Conservation (phyloP, 2,888 invertebrate genomes). For the Ptilodon capucinus region DNA sequence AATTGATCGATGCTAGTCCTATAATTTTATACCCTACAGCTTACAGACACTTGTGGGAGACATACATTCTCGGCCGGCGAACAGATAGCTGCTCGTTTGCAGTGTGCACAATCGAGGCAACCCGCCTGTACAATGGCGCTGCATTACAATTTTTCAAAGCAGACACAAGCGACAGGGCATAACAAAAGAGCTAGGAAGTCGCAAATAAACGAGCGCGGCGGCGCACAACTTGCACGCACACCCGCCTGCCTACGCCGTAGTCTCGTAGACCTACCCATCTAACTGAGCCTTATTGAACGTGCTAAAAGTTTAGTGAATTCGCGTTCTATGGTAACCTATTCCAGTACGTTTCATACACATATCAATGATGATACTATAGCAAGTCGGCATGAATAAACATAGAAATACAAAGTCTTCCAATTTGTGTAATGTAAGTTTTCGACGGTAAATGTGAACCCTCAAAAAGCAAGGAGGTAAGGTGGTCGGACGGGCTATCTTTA, state of each 20-base stretch:
- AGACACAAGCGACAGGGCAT: constrained; percentile 75
- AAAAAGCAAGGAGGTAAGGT: constrained; percentile 67
- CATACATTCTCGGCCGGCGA: constrained; percentile 46
- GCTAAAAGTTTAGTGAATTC: neutral
- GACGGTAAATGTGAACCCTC: constrained; percentile 58
- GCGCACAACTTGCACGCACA: constrained; percentile 63
- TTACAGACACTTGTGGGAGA: constrained; percentile 7
- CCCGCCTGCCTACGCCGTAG: constrained; percentile 40
- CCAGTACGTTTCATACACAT: constrained; percentile 7
- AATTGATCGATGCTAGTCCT: too few relatives aligned
- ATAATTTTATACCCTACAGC: neutral
- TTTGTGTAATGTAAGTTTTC: constrained; percentile 76
- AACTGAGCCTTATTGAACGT: constrained; percentile 8
- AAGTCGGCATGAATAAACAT: constrained; percentile 40
- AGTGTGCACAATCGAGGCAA: constrained; percentile 64
- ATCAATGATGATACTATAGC: constrained; percentile 25
- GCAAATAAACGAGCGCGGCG: constrained; percentile 77
- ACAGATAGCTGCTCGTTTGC: constrained; percentile 40
- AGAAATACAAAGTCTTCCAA: constrained; percentile 65
- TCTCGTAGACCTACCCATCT: constrained; percentile 27
- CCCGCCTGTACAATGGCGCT: constrained; percentile 70
- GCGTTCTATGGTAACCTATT: neutral
- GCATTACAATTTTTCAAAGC: constrained; percentile 80
- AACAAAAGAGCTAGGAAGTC: constrained; percentile 79
- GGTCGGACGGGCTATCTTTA: constrained; percentile 63